Percentiles rank a stretch among this genome's conserved stretches.
Conservation (phyloP, 2,888 invertebrate species). For the Cheilosia impressa region DNA sequence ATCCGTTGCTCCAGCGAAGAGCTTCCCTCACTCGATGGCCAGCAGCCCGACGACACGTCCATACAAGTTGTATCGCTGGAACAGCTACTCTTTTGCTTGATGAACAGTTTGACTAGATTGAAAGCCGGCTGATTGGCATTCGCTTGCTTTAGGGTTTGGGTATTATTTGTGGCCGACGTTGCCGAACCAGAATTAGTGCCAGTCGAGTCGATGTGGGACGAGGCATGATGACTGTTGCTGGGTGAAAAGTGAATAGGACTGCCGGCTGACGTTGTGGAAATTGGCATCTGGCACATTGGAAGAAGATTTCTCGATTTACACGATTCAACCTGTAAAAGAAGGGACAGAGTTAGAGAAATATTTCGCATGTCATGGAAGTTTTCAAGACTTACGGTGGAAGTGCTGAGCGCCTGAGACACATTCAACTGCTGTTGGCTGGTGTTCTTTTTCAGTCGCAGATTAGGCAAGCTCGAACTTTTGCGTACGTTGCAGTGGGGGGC, state of each 20-base stretch:
- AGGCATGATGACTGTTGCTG: conserved; percentile 74
- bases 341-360: background rate
- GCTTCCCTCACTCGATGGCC: conserved; percentile 86
- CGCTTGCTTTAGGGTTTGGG: conserved; percentile 81
- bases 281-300: conserved; percentile 84
- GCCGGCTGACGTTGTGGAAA: conserved; percentile 75
- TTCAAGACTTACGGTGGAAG: conserved; percentile 87
- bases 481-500: conserved; percentile 85
- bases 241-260: conserved; percentile 78
- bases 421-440: conserved; percentile 79
- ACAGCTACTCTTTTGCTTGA: conserved; percentile 92
- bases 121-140: conserved; percentile 87
- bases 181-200: conserved; percentile 80
- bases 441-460: conserved; percentile 84
- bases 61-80: conserved; percentile 90
- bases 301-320: conserved; percentile 82
- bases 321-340: conserved; percentile 77
- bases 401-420: conserved; percentile 86
- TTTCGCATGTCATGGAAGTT: background rate
- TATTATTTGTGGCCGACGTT: conserved; percentile 78
- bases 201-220: conserved; percentile 62
- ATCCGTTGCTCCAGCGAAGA: conserved; percentile 82
- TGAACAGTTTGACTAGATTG: conserved; percentile 93
- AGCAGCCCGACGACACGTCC: conserved; percentile 92
- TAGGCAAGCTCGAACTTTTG: conserved; percentile 92